Conservation (phyloP, 2,113 vertebrate species). For the Procavia capensis region DNA sequence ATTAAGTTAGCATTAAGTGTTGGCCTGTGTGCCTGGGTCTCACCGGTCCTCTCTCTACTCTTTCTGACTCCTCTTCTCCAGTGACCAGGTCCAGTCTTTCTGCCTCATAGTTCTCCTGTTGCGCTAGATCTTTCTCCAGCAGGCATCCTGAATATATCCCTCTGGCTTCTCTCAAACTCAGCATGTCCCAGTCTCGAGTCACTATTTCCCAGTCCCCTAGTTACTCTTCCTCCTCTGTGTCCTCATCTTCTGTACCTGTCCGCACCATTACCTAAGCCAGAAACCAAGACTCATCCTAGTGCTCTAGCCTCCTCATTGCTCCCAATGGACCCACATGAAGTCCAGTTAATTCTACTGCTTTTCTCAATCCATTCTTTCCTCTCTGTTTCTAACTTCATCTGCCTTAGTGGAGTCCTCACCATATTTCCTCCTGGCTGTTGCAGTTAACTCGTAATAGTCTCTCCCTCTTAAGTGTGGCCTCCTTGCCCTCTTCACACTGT, state of each 20-base stretch:
- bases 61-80: background rate
- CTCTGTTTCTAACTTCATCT: background rate
- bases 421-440: background rate
- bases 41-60: background rate
- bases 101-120: background rate
- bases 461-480: background rate
- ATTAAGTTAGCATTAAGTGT: background rate
- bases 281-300: background rate
- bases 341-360: background rate
- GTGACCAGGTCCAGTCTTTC: background rate
- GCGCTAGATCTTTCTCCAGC: background rate
- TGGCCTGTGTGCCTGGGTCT: background rate
- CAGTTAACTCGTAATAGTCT: background rate
- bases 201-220: background rate
- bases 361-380: background rate
- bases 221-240: background rate
- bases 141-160: background rate
- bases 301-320: background rate
- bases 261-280: background rate
- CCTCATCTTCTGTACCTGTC: background rate
- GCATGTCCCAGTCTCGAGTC: background rate
- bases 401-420: background rate
- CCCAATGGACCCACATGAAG: background rate
- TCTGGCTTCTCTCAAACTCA: background rate
- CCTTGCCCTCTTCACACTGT: background rate